Evolutionary conservation across 2,113 vertebrate genomes (phyloP).

Genomic region (Mustela nigripes): DNA sequence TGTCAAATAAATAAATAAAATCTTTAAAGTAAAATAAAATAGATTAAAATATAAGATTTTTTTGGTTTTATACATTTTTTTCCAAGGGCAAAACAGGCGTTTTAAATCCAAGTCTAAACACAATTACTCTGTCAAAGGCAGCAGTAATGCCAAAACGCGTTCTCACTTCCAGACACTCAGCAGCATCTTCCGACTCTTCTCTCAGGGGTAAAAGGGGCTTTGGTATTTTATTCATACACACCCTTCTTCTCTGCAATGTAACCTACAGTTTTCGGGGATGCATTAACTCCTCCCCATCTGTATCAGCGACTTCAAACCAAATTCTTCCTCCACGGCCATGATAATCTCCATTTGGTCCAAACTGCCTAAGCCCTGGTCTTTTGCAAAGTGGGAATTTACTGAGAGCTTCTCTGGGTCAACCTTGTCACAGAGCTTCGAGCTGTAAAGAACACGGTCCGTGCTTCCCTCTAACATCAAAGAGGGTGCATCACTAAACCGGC

Average conservation of each 20-base stretch:
- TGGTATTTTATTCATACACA: conserved; percentile 92
- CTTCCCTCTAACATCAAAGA: conserved; percentile 93
- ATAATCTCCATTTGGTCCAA: background rate
- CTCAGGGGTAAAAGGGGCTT: conserved; percentile 31
- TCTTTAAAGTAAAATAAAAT: background rate
- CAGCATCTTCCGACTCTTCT: conserved; percentile 40
- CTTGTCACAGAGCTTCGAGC: conserved; percentile 97
- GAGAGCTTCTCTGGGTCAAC: conserved; percentile 93
- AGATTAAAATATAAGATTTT: background rate
- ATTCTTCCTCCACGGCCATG: background rate
- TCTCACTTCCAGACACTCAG: background rate
- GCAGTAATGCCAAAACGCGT: background rate
- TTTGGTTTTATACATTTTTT: conserved; percentile 86
- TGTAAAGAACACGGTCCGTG: conserved; percentile 94
- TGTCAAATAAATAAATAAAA: no score
- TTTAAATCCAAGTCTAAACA: conserved; percentile 88
- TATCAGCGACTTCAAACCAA: conserved; percentile 97
- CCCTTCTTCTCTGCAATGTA: conserved; percentile 98
- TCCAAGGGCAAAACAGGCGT: conserved; percentile 84
- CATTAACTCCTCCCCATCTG: conserved; percentile 97
- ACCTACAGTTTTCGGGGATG: conserved; percentile 96
- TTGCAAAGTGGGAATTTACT: background rate
- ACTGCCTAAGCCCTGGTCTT: background rate
- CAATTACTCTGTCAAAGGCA: conserved; percentile 48
- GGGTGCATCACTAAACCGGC: conserved; percentile 91